Base-by-base conservation (phyloP, 1,140 invertebrate genomes). In the Chironomus tepperi region DNA sequence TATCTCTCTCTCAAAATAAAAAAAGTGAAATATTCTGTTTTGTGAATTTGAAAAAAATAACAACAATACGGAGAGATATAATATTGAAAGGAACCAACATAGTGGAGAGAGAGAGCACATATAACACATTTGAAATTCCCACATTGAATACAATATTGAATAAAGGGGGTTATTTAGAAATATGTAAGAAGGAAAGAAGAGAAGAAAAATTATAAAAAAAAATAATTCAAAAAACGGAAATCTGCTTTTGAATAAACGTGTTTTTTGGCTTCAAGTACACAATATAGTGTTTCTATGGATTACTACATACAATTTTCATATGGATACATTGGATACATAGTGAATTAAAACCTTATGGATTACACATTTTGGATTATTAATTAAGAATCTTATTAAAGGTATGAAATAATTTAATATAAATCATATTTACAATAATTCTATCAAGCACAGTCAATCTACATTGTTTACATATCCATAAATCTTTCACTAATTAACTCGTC, bases 81-180 rank as follows among this genome's bases (percentile, higher is more conserved):
- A n/a, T n/a, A 34, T 34, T 34, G 5, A 34, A 34, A 34, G 24
- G 24, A 34, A 34, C 24, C 24, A 34, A 34, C 24, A 34, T 34
- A 34, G 24, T 34, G 24, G 5, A 34, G 24, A 12, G 47, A 57
- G 47, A 57, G 47, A 57, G 24, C 24, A 34, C 5, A 57, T n/a
- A 57, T 57, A 57, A 57, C 47, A 57, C 47, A 57, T 57, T 57
- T 57, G 47, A 57, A 57, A 57, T 57, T 57, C 47, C 47, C 47
- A 57, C 47, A 57, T 57, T 57, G 47, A 70, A 70, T 70, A 70
- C 24, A 34, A 57, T 12, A 57, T n/a, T n/a, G 47, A 70, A 70
- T 70, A 70, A 70, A 70, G 65, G 65, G 65, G 65, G 65, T 70
- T 70, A 70, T 21, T 70, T 70, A 57, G 47, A 57, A 57, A 57